Percentiles rank a stretch among this genome's conserved stretches.
phyloP scores from a whole-genome alignment of 2,888 invertebrate species.

The Molanna angustata region DNA sequence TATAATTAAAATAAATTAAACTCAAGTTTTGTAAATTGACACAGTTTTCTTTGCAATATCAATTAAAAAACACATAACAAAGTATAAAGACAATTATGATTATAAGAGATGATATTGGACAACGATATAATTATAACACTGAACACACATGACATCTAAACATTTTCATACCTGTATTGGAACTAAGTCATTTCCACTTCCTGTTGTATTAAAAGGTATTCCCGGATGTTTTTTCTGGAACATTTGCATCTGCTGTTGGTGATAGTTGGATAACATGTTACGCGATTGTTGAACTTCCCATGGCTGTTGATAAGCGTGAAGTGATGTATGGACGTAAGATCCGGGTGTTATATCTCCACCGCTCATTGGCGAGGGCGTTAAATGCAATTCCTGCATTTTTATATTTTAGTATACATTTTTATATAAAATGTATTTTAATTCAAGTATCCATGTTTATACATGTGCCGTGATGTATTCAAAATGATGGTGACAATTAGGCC shows the following conservation, averaged over 20 bases:
- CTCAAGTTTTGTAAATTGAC: no score
- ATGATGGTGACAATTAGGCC: no score
- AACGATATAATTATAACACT: constrained; percentile 2
- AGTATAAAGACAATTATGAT: no score
- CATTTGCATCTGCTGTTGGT: constrained; percentile 32
- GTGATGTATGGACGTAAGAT: constrained; percentile 47
- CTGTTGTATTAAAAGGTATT: constrained; percentile 55
- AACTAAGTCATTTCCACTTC: constrained; percentile 53
- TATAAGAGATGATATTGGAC: no score
- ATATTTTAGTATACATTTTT: no score
- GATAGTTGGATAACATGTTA: constrained; percentile 42
- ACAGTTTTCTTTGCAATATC: no score
- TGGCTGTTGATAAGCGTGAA: constrained; percentile 63
- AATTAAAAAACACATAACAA: no score
- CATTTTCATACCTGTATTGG: constrained; percentile 53
- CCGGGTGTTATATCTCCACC: constrained; percentile 37
- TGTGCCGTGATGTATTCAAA: no score
- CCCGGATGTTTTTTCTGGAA: constrained; percentile 51
- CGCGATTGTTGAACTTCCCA: constrained; percentile 66
- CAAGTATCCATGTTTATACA: no score
- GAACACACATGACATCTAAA: constrained; percentile 12
- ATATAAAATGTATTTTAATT: no score
- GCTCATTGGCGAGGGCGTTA: constrained; percentile 35
- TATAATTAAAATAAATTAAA: no score
- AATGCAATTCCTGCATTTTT: constrained; percentile 30